Conservation (phyloP, 2,113 vertebrate species). For the Mustela lutreola region DNA sequence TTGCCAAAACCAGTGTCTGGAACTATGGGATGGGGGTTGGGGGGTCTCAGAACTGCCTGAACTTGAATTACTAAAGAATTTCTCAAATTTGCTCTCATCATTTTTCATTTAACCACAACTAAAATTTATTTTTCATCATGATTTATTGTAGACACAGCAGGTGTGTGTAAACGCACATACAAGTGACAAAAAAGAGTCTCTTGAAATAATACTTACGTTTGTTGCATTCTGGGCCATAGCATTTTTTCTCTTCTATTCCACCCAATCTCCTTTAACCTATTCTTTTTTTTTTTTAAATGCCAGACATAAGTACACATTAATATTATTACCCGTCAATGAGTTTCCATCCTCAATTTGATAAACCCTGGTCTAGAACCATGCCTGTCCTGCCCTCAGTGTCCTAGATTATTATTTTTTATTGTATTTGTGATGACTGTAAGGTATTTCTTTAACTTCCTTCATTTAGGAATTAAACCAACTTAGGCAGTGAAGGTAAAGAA, state of each 20-base stretch:
- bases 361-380: background rate
- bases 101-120: conserved; percentile 5
- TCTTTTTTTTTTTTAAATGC: background rate
- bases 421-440: background rate
- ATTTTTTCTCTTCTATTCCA: background rate
- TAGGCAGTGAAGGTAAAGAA: background rate
- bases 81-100: background rate
- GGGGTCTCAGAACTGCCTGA: background rate
- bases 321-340: background rate
- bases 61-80: background rate
- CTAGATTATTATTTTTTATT: background rate
- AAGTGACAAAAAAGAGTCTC: background rate
- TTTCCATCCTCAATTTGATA: background rate
- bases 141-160: background rate
- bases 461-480: background rate
- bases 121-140: background rate
- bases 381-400: background rate
- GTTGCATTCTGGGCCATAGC: background rate
- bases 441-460: background rate
- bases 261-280: background rate
- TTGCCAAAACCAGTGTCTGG: background rate
- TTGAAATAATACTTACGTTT: background rate
- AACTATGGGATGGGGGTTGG: background rate
- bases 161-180: background rate
- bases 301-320: background rate